Percentiles rank a stretch among this genome's conserved stretches.
Evolutionary conservation across 2,888 invertebrate species (phyloP).

Genomic region (Archips crataeganus): DNA sequence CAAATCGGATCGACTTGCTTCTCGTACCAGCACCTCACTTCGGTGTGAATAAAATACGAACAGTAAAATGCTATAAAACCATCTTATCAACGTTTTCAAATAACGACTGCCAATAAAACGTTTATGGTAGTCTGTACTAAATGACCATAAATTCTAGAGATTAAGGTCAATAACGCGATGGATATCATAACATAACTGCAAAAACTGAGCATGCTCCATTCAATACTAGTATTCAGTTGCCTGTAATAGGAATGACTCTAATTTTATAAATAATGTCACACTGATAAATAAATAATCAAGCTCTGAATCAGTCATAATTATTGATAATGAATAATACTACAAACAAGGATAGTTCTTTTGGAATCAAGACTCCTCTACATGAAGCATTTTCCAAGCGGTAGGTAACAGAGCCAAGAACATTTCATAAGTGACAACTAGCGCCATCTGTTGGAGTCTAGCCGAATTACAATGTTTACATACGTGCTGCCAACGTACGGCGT

Average conservation of each 20-base stretch:
- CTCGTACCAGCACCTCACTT: neutral
- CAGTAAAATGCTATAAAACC: conserved; percentile 61
- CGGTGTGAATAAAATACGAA: conserved; percentile 56
- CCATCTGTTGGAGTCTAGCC: conserved; percentile 42
- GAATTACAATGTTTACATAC: conserved; percentile 42
- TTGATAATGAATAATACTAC: neutral
- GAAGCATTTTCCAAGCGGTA: conserved; percentile 1
- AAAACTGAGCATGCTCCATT: conserved; percentile 57
- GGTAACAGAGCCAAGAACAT: conserved; percentile 10
- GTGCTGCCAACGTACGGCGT: conserved; percentile 21
- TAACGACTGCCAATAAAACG: conserved; percentile 79
- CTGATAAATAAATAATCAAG: neutral
- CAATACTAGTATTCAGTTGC: conserved; percentile 44
- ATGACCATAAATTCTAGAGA: conserved; percentile 81
- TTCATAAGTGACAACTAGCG: conserved; percentile 42
- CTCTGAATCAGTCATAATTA: neutral
- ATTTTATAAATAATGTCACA: conserved; percentile 10
- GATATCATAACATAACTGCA: conserved; percentile 78
- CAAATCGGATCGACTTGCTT: neutral
- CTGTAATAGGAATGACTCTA: conserved; percentile 20
- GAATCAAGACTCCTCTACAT: neutral
- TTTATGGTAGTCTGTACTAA: conserved; percentile 76
- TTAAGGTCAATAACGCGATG: conserved; percentile 82
- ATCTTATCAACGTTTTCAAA: conserved; percentile 68
- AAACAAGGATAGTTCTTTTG: neutral